Evolutionary conservation across 2,888 invertebrate genomes (phyloP).

Genomic region (Stenchaetothrips biformis): DNA sequence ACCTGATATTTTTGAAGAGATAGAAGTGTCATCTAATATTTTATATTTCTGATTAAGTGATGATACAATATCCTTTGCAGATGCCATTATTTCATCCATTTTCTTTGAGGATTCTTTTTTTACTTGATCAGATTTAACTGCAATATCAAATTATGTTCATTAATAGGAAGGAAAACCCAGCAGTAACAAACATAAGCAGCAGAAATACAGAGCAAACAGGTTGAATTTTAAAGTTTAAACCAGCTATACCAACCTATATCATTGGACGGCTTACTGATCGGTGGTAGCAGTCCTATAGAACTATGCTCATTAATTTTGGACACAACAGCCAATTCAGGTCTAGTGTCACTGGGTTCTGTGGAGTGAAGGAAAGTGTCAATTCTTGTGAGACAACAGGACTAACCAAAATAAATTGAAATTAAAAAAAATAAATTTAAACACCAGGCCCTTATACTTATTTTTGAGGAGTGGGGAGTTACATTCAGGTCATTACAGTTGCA

Average conservation of each 20-base stretch:
- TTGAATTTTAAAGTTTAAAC: no score
- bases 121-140: not conserved
- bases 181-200: no score
- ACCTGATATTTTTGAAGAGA: not conserved
- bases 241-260: no score
- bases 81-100: slow-evolving; percentile 13
- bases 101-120: not conserved
- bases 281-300: no score
- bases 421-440: not conserved
- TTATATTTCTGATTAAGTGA: slow-evolving; percentile 2
- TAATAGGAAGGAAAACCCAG: no score
- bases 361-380: not conserved
- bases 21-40: not conserved
- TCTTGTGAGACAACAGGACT: not conserved
- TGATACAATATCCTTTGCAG: slow-evolving; percentile 6
- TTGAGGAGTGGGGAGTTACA: not conserved
- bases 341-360: no score
- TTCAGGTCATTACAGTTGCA: not conserved
- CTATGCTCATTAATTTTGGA: no score
- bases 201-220: no score
- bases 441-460: not conserved
- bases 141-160: not conserved
- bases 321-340: no score
- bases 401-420: not conserved
- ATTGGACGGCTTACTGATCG: no score